Base-by-base conservation (phyloP, 92 coral and sea anemone genomes). In the Porites lobata region DNA sequence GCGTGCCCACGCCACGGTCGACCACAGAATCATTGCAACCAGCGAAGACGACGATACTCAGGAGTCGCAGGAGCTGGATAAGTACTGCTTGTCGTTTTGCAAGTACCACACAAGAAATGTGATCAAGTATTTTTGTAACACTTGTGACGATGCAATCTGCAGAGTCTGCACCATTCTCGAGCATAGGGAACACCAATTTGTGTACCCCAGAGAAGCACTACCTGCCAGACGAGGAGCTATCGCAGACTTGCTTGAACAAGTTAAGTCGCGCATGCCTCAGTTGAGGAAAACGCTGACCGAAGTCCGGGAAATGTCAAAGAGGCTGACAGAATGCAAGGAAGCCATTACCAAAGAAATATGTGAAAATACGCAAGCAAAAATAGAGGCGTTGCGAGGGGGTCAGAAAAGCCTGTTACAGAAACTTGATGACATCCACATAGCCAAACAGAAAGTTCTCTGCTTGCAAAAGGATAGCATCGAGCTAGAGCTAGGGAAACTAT, bases 141-240 rank as follows among this genome's bases (percentile, higher is more conserved):
- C 99, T 43, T 98, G 99, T 62, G 99, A 98, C 66, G 96, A 94
- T 87, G 96, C 99, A 17, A 96, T 98, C 11, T 98, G 99, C 77
- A 94, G 99, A 43, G 99, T 98, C 26, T 98, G 99, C 67, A 98
- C 99, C 4, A 98, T 98, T 52, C 84, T 98, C 17, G 99, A 98
- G 69, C 99, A 98, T 67, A 90, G 99, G 8, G 99, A 98, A 50
- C 99, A 98, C 86, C 93, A 92, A 80, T 98, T 94, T 77, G 99
- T 98, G 32, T 98, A 86, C 85, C 99, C 99, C 0, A 98, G 94
- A 69, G 99, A 98, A 24, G 99, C 99, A 7, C 56, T 98, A 29
- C 99, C 99, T 1, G 94, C 85, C 79, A 92, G 94, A 75, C 88
- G 96, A 63, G 98, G 91, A 26, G 96, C 93, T 51, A 94, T 98